phyloP scores from a whole-genome alignment of 2,113 vertebrate species.

The Sebastes fasciatus region DNA sequence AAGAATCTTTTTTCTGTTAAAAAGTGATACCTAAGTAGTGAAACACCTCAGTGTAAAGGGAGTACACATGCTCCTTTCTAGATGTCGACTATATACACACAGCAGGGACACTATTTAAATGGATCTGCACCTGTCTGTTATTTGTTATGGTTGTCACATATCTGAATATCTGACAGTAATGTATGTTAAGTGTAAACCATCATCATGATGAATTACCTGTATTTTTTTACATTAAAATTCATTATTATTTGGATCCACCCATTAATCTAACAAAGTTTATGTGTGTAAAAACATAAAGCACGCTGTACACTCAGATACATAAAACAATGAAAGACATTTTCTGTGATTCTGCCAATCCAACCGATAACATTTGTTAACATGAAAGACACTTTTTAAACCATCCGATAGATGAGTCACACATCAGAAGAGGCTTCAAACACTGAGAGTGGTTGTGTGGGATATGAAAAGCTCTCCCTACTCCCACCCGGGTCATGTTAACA shows the following conservation, averaged over 20 bases:
- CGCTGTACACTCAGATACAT: background rate
- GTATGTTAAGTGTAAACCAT: background rate
- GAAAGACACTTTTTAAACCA: constrained; percentile 9
- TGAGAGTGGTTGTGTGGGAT: constrained; percentile 40
- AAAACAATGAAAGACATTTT: constrained; percentile 6
- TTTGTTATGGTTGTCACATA: background rate
- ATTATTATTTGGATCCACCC: background rate
- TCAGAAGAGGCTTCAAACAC: constrained; percentile 42
- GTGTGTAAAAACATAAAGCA: background rate
- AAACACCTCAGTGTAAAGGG: background rate
- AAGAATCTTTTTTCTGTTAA: background rate
- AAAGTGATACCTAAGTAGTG: background rate
- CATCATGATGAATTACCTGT: background rate
- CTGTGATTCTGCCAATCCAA: constrained; percentile 11
- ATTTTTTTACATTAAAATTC: background rate
- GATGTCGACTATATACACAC: too few species aligned
- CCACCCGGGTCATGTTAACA: constrained; percentile 43
- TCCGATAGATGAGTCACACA: constrained; percentile 52
- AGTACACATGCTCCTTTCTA: background rate
- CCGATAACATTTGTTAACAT: constrained; percentile 10
- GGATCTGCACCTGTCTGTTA: background rate
- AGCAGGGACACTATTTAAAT: background rate
- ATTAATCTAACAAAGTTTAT: background rate
- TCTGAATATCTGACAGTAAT: background rate
- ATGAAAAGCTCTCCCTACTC: constrained; percentile 23